Percentiles rank a stretch among this genome's conserved stretches.
These are phyloP conservation scores for Ibycter americanus DNA, from an alignment of 2,797 vertebrate genomes.

Conservation along the genomic window DNA sequence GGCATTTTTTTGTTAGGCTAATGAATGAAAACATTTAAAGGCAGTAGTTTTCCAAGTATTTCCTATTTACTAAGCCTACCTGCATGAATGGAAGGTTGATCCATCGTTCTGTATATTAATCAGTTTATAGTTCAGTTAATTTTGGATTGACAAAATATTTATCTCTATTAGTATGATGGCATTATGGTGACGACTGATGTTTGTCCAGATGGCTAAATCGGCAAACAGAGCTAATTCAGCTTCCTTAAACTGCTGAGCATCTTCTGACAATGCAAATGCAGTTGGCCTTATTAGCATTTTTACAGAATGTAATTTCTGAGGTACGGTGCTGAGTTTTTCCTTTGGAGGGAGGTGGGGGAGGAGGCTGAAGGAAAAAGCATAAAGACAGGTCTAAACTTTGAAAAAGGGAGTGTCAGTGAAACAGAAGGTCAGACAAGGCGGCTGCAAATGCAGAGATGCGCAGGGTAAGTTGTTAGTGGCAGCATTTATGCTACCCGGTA, in stretches of 20 bases:
- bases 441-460: neutral
- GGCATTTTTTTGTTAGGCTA: neutral
- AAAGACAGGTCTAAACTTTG: neutral
- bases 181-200: neutral
- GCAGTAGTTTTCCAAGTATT: neutral
- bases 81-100: neutral
- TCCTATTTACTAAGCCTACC: neutral
- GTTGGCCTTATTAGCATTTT: neutral
- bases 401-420: neutral
- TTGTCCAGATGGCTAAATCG: conserved; percentile 6
- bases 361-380: neutral
- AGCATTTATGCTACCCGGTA: neutral
- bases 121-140: neutral
- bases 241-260: neutral
- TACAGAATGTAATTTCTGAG: neutral
- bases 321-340: neutral
- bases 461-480: neutral
- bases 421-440: rapidly evolving
- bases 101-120: neutral
- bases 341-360: neutral
- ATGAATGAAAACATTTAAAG: neutral
- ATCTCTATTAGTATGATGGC: neutral
- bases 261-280: neutral
- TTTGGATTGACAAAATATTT: neutral
- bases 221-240: neutral